Evolutionary conservation across 2,113 vertebrate genomes (phyloP).

Genomic region (Xiphorhynchus elegans): DNA sequence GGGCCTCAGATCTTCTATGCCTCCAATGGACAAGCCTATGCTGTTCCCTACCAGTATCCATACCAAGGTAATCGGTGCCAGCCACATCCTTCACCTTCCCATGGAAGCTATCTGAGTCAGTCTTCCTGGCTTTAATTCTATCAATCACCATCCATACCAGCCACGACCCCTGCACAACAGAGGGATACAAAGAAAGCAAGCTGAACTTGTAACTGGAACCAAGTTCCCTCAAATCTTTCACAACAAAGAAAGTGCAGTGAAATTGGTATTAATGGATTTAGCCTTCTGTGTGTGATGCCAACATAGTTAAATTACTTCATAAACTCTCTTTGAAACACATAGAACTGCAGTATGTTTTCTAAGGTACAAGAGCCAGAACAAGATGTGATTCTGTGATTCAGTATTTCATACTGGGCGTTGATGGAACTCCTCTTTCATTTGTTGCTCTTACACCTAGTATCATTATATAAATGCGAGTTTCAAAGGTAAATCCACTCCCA

Average conservation of each 20-base stretch:
- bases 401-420: neutral
- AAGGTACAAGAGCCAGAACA: neutral
- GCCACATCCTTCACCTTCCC: neutral
- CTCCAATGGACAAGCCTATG: conserved; percentile 76
- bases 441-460: neutral
- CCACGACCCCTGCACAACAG: neutral
- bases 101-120: neutral
- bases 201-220: neutral
- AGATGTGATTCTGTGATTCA: neutral
- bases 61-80: conserved; percentile 71
- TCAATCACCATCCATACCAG: neutral
- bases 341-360: neutral
- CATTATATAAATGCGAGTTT: neutral
- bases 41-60: conserved; percentile 75
- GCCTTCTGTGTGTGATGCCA: neutral
- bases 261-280: neutral
- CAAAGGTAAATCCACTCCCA: neutral
- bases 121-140: neutral
- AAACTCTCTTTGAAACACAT: neutral
- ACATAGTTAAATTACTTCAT: neutral
- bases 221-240: neutral
- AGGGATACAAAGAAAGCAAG: neutral
- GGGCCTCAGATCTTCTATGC: conserved; percentile 76
- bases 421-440: neutral
- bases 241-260: neutral